Evolutionary conservation across 2,888 invertebrate genomes (phyloP).

Genomic region (Heterodera filipjevi): DNA sequence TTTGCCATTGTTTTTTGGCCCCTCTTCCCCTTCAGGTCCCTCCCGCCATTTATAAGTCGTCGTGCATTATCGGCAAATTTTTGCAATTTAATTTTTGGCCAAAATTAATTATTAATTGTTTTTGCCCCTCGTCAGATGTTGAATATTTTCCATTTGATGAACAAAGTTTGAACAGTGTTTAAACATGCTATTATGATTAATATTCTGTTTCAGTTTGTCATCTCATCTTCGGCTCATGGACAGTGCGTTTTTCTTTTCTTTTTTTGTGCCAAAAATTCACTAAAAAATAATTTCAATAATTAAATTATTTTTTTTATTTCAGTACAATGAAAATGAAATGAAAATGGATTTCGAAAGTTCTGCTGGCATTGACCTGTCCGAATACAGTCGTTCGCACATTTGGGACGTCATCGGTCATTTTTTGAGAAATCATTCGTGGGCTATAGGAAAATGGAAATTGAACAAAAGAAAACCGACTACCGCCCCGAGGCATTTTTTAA

Average conservation of each 20-base stretch:
- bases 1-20: not conserved
- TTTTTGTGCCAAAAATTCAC: not conserved
- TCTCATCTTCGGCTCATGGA: slow-evolving; percentile 99
- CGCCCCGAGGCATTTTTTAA: no score
- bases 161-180: slow-evolving; percentile 73
- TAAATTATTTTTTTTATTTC: not conserved
- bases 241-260: slow-evolving; percentile 65
- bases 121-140: slow-evolving; percentile 67
- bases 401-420: slow-evolving; percentile 25
- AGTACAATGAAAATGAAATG: slow-evolving; percentile 63
- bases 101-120: no score
- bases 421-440: not conserved
- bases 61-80: slow-evolving; percentile 82
- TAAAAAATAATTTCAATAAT: not conserved
- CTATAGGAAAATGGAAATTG: not conserved
- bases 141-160: slow-evolving; percentile 64
- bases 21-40: slow-evolving; percentile 75
- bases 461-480: not conserved
- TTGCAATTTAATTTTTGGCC: not conserved
- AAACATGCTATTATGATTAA: not conserved
- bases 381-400: slow-evolving; percentile 37
- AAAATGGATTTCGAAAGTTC: slow-evolving; percentile 87
- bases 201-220: slow-evolving; percentile 73
- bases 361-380: slow-evolving; percentile 68
- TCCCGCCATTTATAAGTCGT: slow-evolving; percentile 98